Evolutionary conservation across 2,888 invertebrate genomes (phyloP).

Genomic region (Luperina nickerlii): DNA sequence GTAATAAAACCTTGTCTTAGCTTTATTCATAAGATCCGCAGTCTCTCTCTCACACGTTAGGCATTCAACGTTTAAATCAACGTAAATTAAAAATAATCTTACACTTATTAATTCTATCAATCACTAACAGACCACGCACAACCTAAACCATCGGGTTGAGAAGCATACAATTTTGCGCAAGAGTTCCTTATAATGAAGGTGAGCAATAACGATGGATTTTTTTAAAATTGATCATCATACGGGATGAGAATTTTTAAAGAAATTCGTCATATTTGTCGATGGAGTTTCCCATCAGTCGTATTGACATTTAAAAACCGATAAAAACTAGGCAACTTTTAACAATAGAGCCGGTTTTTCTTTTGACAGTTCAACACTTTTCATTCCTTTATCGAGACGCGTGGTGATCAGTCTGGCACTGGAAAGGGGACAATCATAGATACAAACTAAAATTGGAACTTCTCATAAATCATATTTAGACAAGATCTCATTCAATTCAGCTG

Average conservation of each 20-base stretch:
- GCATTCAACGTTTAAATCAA: neutral
- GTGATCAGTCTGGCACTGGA: neutral
- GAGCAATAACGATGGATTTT: too few relatives aligned
- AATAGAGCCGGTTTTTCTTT: neutral
- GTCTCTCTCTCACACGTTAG: too few relatives aligned
- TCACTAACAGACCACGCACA: too few relatives aligned
- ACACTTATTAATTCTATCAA: too few relatives aligned
- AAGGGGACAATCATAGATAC: neutral
- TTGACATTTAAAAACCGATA: too few relatives aligned
- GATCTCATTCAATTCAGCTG: slow-evolving; percentile 34
- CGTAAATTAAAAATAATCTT: neutral
- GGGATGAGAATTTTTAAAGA: too few relatives aligned
- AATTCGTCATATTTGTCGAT: too few relatives aligned
- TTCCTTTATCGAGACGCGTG: neutral
- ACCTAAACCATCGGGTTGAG: too few relatives aligned
- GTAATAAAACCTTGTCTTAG: neutral
- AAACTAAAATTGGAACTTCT: slow-evolving; percentile 12
- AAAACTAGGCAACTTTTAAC: neutral
- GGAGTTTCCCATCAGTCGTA: too few relatives aligned
- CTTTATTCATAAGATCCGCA: too few relatives aligned
- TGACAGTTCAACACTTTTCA: neutral
- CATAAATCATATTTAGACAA: slow-evolving; percentile 38
- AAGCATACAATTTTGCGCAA: neutral
- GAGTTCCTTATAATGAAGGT: neutral
- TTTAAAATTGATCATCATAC: too few relatives aligned